Conservation (phyloP, 2,113 vertebrate species). For the Gobius niger region DNA sequence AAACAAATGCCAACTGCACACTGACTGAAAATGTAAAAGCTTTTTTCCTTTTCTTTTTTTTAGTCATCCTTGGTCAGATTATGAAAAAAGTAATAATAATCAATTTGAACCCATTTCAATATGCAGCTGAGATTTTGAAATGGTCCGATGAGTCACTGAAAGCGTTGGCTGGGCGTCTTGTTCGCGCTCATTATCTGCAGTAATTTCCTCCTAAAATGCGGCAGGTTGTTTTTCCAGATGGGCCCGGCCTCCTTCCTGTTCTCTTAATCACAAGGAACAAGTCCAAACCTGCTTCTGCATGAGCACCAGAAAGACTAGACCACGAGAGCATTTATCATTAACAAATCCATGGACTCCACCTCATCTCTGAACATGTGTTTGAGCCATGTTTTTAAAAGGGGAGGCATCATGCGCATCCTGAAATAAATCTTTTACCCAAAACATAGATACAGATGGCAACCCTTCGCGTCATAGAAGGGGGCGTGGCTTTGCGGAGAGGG, state of each 20-base stretch:
- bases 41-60: too few species aligned
- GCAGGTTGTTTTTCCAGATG: conserved; percentile 47
- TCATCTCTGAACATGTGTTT: background rate
- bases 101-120: too few species aligned
- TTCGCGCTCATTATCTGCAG: background rate
- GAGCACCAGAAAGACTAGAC: conserved; percentile 1
- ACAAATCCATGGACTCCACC: conserved; percentile 2
- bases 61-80: too few species aligned
- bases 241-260: conserved; percentile 32
- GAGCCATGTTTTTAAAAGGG: background rate
- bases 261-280: conserved; percentile 41
- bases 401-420: too few species aligned
- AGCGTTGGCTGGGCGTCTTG: background rate
- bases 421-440: background rate
- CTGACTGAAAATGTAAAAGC: too few species aligned
- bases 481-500: too few species aligned
- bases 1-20: too few species aligned
- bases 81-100: too few species aligned
- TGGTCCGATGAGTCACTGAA: background rate
- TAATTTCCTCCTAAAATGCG: conserved; percentile 1
- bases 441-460: too few species aligned
- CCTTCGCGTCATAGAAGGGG: too few species aligned
- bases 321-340: conserved; percentile 32
- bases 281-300: conserved; percentile 7
- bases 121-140: background rate